Base-by-base conservation (phyloP, 2,888 invertebrate genomes). In the Sinodicranocentrus sp. region DNA sequence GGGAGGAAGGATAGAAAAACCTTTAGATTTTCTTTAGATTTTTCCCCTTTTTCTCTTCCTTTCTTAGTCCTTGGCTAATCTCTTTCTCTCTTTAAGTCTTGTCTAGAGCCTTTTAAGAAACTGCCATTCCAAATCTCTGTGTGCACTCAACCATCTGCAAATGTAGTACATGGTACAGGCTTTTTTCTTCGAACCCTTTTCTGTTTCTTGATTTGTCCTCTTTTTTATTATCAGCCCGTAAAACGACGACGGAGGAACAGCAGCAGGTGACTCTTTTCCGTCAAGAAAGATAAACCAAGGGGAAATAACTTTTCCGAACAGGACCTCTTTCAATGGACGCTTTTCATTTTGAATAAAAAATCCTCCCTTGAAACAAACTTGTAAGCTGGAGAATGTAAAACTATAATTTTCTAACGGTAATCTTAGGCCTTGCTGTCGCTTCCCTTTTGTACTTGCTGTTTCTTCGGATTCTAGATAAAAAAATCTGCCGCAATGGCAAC, bases 71-170 rank as follows among this genome's bases (percentile, higher is more conserved):
- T 73, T 84, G 77, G 83, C 78, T 84, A 84, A 84, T 84, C 83
- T 78, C 83, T 84, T 77, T 84, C 57, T 78, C 78, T 71, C 70
- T 68, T 52, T 70, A 44, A 67, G 76, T 77, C 65, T 71, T 76
- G 71, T 83, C 82, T 72, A 65, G 77, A 84, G 83, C 83, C 83
- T 84, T 84, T 84, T 84, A 84, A 84, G 83, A 84, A 84, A 84
- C 83, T 84, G 83, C 83, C 83, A 84, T 84, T 84, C 78, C 65
- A 84, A 84, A 84, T 84, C 83, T 84, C 83, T 84, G 83, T 84
- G 83, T 84, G 77, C 77, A 84, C 57, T 84, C 83, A 84, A 84
- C 72, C 83, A 73, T 17, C 72, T 67, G 21, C 71, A 84, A 84
- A 77, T 84, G 71, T 84, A 78, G 77, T 84, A 78, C 82, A 82